These are phyloP conservation scores for Caenorhabditis sp. DNA, from an alignment of 2,888 invertebrate species.

Conservation along the genomic window DNA sequence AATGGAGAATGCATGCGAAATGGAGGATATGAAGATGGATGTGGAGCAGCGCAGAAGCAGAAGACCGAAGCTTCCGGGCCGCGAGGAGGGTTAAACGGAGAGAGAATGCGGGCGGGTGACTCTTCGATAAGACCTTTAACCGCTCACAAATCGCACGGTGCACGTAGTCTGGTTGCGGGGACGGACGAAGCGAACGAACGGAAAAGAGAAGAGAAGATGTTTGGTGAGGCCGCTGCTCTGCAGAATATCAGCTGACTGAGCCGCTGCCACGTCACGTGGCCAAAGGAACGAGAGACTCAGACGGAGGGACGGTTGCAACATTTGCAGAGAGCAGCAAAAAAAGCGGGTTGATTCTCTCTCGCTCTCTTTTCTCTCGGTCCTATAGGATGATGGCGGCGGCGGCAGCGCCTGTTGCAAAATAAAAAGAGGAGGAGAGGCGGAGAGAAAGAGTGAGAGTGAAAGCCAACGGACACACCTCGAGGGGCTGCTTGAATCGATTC, in stretches of 20 bases:
- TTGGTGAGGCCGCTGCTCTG: conserved; percentile 8
- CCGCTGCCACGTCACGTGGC: conserved; percentile 41
- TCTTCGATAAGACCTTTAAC: conserved; percentile 18
- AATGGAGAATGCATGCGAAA: conserved; percentile 1
- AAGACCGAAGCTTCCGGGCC: not conserved
- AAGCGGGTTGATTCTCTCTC: not conserved
- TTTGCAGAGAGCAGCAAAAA: conserved; percentile 32
- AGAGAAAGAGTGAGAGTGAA: conserved; percentile 9
- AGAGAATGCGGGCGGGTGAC: conserved; percentile 5
- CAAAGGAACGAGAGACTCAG: conserved; percentile 19
- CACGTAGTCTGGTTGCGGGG: not conserved
- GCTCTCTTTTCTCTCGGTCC: not conserved
- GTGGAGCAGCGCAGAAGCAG: not conserved
- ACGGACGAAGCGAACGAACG: not conserved
- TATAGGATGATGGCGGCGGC: not conserved
- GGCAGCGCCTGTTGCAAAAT: conserved; percentile 21
- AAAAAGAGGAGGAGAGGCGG: conserved; percentile 2
- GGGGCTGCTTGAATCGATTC: not conserved
- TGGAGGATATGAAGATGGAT: too few relatives aligned
- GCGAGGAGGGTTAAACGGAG: not conserved
- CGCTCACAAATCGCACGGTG: conserved; percentile 44
- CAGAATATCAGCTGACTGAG: conserved; percentile 38
- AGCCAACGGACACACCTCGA: not conserved
- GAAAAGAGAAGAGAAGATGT: conserved; percentile 6
- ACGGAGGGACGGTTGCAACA: conserved; percentile 24